Evolutionary conservation across 1,140 invertebrate species (phyloP), one percentile per base, ranked within the genome.

Genomic region (Melanaphis sacchari): DNA sequence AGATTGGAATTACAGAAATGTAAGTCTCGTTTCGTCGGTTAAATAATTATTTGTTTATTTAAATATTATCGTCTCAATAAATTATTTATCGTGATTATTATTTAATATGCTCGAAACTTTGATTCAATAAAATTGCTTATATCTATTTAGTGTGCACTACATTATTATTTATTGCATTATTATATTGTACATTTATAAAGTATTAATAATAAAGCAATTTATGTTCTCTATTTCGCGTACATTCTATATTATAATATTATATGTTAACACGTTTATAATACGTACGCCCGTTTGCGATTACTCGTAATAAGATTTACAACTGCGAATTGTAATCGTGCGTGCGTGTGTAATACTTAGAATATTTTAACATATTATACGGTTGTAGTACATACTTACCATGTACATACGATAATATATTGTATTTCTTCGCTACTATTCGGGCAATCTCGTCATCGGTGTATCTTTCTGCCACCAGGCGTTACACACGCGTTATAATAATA

Each of bases 221-320:
- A n/a, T 76, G 59, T 76, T n/a, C 21, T n/a, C 9, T n/a, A n/a
- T 76, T n/a, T 18, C 2, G 59, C 3, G 11, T n/a, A 76, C 59
- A n/a, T 76, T n/a, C 4, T 76, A n/a, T 76, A 76, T n/a, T 76
- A 76, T n/a, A 76, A n/a, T 76, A 84, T 38, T 84, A 43, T 82
- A 40, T 87, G 26, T 87, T n/a, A 46, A 87, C 85, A 87, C 15
- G 85, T 46, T 46, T 87, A 87, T 38, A 21, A 87, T 46, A 87
- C n/a, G 26, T 76, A 66, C 59, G 59, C 26, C 54, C 26, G 36
- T 84, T 26, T 11, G 82, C 38, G 85, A 87, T 46, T 46, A 87
- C 41, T 87, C 41, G 41, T 87, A 87, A 87, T 46, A 87, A 43
- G 85, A 87, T 46, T 87, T 87, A 87, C 43, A 87, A 46, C 43